Percentiles rank a stretch among this genome's conserved stretches.
Conservation (phyloP, 2,113 vertebrate species). For the Oceanodroma tethys region DNA sequence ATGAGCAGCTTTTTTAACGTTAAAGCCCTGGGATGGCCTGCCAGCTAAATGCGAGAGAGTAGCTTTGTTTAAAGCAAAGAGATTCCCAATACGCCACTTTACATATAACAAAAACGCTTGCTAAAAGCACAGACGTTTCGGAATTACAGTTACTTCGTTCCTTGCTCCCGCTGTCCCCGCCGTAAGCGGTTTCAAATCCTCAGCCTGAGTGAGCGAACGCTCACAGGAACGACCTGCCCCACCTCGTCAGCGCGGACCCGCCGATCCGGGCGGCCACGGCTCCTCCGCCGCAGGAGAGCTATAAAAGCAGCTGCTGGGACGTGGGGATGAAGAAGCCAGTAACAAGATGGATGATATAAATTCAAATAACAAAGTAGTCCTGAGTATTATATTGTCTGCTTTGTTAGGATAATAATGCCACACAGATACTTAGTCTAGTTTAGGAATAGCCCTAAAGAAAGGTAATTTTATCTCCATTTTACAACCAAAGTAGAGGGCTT, state of each 20-base stretch:
- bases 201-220: background rate
- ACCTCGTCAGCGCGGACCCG: background rate
- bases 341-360: background rate
- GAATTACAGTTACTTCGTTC: background rate
- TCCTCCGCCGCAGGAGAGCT: background rate
- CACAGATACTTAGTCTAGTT: background rate
- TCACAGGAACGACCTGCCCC: accelerated
- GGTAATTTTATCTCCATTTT: background rate
- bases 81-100: background rate
- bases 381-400: background rate
- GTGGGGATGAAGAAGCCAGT: background rate
- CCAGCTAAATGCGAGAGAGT: background rate
- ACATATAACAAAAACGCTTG: background rate
- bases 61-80: background rate
- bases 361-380: background rate
- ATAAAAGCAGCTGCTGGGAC: background rate
- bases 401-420: background rate
- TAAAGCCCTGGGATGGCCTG: background rate
- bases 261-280: background rate
- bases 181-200: background rate
- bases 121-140: background rate
- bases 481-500: background rate
- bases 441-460: background rate
- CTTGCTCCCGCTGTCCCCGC: background rate
- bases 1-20: background rate